phyloP scores from a whole-genome alignment of 2,113 vertebrate species.

The Lepus europaeus region DNA sequence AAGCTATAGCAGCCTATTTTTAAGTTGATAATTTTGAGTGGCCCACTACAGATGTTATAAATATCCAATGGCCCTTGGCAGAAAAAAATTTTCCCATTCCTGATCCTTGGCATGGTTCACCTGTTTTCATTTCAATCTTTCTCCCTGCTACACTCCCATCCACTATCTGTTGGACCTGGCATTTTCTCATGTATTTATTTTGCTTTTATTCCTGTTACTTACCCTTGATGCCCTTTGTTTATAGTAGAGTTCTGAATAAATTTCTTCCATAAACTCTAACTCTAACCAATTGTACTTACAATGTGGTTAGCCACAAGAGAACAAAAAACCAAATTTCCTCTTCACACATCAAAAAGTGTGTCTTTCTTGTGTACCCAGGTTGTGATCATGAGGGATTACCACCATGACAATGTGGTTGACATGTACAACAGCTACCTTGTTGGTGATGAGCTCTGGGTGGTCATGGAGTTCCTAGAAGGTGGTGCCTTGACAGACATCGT shows the following conservation, averaged over 20 bases:
- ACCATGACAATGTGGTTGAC: constrained; percentile 99
- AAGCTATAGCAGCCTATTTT: too few relatives aligned
- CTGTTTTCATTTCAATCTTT: background rate
- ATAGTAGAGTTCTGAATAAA: background rate
- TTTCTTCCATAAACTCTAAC: background rate
- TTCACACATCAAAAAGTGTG: background rate
- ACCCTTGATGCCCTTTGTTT: background rate
- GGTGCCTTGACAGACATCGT: constrained; percentile 99
- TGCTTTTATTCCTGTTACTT: background rate
- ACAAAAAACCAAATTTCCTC: background rate
- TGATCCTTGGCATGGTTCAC: background rate
- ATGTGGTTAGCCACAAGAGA: background rate
- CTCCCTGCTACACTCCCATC: too few relatives aligned
- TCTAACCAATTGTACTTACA: background rate
- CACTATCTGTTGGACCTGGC: background rate
- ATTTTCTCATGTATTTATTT: background rate
- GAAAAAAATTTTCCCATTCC: too few relatives aligned
- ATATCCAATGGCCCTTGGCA: too few relatives aligned
- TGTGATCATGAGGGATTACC: constrained; percentile 99
- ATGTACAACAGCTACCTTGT: constrained; percentile 99
- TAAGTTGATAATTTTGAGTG: too few relatives aligned
- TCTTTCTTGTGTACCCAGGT: constrained; percentile 89
- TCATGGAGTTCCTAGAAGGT: constrained; percentile 99
- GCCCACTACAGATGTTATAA: too few relatives aligned
- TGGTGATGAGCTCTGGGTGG: constrained; percentile 97